Conservation (phyloP, 2,113 vertebrate genomes). For the Otolemur garnettii region DNA sequence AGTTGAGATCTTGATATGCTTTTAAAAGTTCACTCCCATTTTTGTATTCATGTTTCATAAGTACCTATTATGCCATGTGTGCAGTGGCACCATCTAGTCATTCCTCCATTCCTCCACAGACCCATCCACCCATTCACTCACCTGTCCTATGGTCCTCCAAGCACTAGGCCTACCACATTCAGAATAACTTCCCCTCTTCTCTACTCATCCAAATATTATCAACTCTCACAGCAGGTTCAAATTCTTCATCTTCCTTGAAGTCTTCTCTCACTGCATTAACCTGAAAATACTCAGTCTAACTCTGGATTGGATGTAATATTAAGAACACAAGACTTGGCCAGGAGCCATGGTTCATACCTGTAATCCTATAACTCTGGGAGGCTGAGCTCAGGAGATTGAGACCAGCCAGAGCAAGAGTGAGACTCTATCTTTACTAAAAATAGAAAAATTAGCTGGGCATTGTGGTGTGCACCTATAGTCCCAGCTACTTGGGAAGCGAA, state of each 20-base stretch:
- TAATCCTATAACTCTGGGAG: background rate
- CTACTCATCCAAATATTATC: background rate
- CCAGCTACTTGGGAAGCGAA: too few species aligned
- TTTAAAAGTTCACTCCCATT: background rate
- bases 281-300: background rate
- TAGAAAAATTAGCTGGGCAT: too few species aligned
- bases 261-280: background rate
- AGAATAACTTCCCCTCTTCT: background rate
- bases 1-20: background rate
- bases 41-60: background rate
- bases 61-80: background rate
- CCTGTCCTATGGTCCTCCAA: background rate
- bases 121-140: background rate
- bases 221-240: background rate
- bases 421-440: too few species aligned
- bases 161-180: background rate
- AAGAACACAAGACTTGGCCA: background rate
- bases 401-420: too few species aligned
- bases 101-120: background rate
- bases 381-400: too few species aligned
- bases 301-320: background rate
- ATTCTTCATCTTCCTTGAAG: background rate
- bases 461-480: too few species aligned
- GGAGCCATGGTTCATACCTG: background rate
- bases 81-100: background rate